Percentiles rank a stretch among this genome's conserved stretches.
These are phyloP conservation scores for Poecilia gillii DNA, from an alignment of 2,797 vertebrate genomes.

Conservation along the genomic window DNA sequence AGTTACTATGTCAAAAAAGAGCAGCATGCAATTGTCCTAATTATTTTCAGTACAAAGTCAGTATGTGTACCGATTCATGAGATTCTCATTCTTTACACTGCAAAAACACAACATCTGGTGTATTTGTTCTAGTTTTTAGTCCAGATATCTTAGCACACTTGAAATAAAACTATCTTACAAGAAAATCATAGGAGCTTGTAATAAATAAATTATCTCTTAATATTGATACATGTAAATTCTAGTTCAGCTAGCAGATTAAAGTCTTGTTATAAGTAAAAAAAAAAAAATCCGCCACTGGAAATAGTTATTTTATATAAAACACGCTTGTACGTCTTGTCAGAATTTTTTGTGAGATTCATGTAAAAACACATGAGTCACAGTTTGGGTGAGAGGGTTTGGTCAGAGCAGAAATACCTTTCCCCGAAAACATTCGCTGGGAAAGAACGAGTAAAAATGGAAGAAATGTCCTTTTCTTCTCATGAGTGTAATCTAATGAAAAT, in stretches of 20 bases:
- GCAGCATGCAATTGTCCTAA: neutral
- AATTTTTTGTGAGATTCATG: neutral
- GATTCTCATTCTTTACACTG: neutral
- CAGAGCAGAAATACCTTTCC: conserved; percentile 26
- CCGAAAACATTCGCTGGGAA: conserved; percentile 30
- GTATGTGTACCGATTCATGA: neutral
- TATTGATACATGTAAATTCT: too few species aligned
- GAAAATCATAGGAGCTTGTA: too few species aligned
- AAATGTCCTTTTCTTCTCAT: neutral
- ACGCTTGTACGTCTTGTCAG: neutral
- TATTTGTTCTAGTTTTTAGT: too few species aligned
- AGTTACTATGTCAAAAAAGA: neutral
- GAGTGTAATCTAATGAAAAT: conserved; percentile 29
- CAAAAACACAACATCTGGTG: too few species aligned
- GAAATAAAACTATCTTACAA: too few species aligned
- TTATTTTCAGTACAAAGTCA: neutral
- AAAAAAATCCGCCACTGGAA: too few species aligned
- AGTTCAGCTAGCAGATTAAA: too few species aligned
- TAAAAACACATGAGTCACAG: neutral
- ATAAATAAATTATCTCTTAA: too few species aligned
- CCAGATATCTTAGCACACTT: too few species aligned
- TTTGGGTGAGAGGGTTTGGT: conserved; percentile 18
- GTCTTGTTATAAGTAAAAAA: too few species aligned
- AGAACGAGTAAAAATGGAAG: conserved; percentile 10
- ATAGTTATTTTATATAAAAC: too few species aligned